These are phyloP conservation scores for Nephrotoma appendiculata DNA, from an alignment of 2,888 invertebrate species.

Conservation along the genomic window DNA sequence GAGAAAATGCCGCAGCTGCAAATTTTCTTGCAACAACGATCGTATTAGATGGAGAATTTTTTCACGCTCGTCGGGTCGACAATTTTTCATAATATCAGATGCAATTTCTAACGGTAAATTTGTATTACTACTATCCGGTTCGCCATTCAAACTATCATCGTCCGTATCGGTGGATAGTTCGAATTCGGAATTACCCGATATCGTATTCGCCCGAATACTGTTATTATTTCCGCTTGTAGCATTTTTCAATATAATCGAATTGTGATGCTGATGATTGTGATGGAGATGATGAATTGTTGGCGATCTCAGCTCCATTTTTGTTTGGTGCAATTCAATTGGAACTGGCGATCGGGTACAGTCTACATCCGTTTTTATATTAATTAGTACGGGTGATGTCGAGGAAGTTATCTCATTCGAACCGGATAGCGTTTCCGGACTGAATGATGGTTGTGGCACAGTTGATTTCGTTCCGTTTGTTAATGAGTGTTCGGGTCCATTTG, in stretches of 20 bases:
- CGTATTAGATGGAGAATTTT: conserved; percentile 26
- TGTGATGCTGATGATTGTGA: conserved; percentile 9
- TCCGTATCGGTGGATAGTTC: conserved; percentile 60
- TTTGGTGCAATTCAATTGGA: conserved; percentile 8
- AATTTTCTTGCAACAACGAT: conserved; percentile 27
- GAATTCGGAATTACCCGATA: conserved; percentile 40
- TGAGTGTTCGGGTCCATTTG: background rate
- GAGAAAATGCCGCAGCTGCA: conserved; percentile 21
- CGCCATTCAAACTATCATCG: conserved; percentile 36
- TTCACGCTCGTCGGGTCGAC: conserved; percentile 27
- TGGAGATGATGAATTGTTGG: conserved; percentile 14
- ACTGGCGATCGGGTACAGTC: conserved; percentile 5
- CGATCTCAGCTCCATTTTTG: conserved; percentile 3
- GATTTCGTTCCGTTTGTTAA: background rate
- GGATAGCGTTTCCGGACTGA: conserved; percentile 36
- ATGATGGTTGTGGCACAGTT: conserved; percentile 3
- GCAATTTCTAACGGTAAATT: conserved; percentile 30
- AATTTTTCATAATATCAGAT: conserved; percentile 27
- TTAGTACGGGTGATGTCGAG: conserved; percentile 43
- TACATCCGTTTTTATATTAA: background rate
- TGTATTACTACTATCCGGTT: conserved; percentile 31
- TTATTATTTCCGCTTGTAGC: background rate
- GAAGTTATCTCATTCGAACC: conserved; percentile 49
- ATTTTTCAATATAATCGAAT: background rate
- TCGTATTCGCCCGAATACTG: background rate